phyloP scores from a whole-genome alignment of 2,888 invertebrate species.

The Lumbricus terrestris region DNA sequence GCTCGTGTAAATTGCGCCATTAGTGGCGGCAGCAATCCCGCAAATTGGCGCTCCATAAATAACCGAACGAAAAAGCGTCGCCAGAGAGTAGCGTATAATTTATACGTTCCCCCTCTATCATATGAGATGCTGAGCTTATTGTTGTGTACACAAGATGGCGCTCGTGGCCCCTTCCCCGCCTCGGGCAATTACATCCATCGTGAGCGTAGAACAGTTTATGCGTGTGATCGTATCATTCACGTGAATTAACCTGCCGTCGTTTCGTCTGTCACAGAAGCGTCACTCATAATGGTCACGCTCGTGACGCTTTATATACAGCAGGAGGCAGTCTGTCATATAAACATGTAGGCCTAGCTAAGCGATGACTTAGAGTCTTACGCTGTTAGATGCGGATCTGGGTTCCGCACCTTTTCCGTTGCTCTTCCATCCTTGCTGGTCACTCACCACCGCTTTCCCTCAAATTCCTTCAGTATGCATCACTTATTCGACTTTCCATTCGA shows the following conservation, averaged over 20 bases:
- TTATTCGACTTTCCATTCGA: no score
- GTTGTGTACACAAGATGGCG: background rate
- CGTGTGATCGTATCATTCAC: background rate
- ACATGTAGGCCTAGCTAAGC: no score
- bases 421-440: no score
- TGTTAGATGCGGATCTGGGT: no score
- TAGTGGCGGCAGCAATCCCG: background rate
- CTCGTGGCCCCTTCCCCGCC: background rate
- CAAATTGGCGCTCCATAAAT: conserved; percentile 3
- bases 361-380: no score
- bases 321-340: background rate
- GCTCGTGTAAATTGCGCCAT: background rate
- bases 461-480: no score
- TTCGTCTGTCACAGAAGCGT: background rate
- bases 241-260: background rate
- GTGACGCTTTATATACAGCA: background rate
- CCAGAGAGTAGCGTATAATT: no score
- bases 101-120: background rate
- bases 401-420: no score
- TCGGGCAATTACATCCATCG: background rate
- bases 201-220: background rate
- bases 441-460: no score
- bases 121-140: background rate
- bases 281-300: background rate
- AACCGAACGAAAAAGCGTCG: background rate